Evolutionary conservation across 2,888 invertebrate species (phyloP).

Genomic region (Magallana nippona): DNA sequence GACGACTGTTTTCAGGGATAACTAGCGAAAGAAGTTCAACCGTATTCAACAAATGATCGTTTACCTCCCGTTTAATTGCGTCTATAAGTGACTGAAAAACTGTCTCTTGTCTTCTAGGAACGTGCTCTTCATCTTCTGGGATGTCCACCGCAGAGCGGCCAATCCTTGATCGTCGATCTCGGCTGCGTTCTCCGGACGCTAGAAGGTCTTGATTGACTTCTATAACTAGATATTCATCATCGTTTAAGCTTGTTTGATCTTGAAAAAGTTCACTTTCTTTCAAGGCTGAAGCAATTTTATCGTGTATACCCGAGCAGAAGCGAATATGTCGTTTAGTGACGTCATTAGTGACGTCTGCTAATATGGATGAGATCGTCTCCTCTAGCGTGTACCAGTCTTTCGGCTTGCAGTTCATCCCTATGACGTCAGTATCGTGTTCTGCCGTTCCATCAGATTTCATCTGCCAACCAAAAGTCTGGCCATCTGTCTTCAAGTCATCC

Average conservation of each 20-base stretch:
- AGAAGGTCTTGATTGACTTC: slow-evolving; percentile 2
- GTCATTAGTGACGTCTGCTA: slow-evolving; percentile 46
- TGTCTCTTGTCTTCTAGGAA: slow-evolving; percentile 12
- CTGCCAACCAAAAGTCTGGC: slow-evolving; percentile 55
- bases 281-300: slow-evolving; percentile 39
- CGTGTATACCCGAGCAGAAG: slow-evolving; percentile 39
- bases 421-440: slow-evolving; percentile 56
- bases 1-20: not conserved
- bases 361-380: slow-evolving; percentile 62
- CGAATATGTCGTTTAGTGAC: slow-evolving; percentile 3
- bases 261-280: not conserved
- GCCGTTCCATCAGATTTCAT: slow-evolving; percentile 50
- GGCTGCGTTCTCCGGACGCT: not conserved
- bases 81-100: slow-evolving; percentile 40
- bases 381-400: slow-evolving; percentile 70
- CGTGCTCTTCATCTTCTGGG: not conserved
- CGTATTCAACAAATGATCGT: slow-evolving; percentile 53
- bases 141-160: not conserved
- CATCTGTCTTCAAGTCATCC: slow-evolving; percentile 56
- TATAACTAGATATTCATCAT: not conserved
- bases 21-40: not conserved
- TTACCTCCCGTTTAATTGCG: slow-evolving; percentile 52
- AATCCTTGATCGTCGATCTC: not conserved
- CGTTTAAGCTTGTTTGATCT: not conserved
- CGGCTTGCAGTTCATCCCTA: slow-evolving; percentile 59